Conservation (phyloP, 2,888 invertebrate genomes). For the Gerosis bhagava region DNA sequence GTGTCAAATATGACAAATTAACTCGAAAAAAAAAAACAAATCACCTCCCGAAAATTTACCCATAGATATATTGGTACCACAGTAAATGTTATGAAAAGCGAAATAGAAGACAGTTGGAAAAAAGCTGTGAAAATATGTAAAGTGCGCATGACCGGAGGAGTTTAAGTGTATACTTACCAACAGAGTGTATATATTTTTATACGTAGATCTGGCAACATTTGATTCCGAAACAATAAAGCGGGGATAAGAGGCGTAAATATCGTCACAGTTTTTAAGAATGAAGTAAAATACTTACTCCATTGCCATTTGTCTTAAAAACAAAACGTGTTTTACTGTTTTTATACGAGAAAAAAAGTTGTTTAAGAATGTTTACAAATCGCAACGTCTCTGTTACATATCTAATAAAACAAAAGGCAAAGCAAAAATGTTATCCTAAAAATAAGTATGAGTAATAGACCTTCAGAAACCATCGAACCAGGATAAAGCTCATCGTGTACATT, state of each 20-base stretch:
- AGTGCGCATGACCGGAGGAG: slow-evolving; percentile 61
- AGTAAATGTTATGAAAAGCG: slow-evolving; percentile 35
- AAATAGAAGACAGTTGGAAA: slow-evolving; percentile 48
- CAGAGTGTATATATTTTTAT: slow-evolving; percentile 1
- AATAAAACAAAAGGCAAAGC: slow-evolving; percentile 30
- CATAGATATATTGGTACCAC: slow-evolving; percentile 35
- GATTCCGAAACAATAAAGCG: too few relatives aligned
- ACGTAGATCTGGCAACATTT: too few relatives aligned
- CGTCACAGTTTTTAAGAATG: slow-evolving; percentile 31
- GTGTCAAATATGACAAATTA: too few relatives aligned
- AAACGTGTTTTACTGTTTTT: too few relatives aligned
- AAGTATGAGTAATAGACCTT: slow-evolving; percentile 4
- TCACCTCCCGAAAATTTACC: too few relatives aligned
- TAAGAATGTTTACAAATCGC: too few relatives aligned
- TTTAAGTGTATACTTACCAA: slow-evolving; percentile 4
- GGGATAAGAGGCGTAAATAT: slow-evolving; percentile 8
- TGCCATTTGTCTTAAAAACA: slow-evolving; percentile 5
- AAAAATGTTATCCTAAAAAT: slow-evolving; percentile 6
- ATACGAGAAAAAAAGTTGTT: too few relatives aligned
- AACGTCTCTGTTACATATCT: too few relatives aligned
- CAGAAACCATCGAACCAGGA: slow-evolving; percentile 46
- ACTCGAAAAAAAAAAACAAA: too few relatives aligned
- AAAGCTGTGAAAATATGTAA: slow-evolving; percentile 53
- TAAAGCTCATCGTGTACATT: slow-evolving; percentile 47
- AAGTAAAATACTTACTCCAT: slow-evolving; percentile 19